Conservation (phyloP, 53 echinoderm and acorn worm genomes). For the Paracentrotus lividus region DNA sequence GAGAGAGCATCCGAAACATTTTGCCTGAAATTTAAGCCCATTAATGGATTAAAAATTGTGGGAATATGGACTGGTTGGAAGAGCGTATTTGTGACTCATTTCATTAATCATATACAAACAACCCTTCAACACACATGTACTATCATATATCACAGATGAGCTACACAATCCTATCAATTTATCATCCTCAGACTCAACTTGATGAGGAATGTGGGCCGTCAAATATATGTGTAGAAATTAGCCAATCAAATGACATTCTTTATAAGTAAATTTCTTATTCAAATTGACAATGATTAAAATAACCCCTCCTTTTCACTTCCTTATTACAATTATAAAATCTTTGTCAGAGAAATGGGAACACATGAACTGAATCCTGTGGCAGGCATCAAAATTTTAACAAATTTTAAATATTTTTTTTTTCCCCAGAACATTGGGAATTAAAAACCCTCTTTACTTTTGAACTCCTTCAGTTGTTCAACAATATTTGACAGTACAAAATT, state of each 20-base stretch:
- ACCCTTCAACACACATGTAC: conserved; percentile 17
- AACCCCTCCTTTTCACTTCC: too few species aligned
- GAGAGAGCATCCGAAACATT: neutral
- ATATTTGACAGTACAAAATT: too few species aligned
- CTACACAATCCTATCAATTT: conserved; percentile 28
- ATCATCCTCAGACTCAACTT: neutral
- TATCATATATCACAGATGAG: neutral
- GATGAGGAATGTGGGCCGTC: neutral
- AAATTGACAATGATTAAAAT: too few species aligned
- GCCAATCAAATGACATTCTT: neutral
- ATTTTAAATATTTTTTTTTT: too few species aligned
- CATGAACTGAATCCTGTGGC: neutral
- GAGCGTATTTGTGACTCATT: conserved; percentile 9
- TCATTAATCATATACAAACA: neutral
- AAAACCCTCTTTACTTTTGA: too few species aligned
- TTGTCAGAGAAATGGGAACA: neutral
- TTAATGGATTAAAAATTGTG: conserved; percentile 34
- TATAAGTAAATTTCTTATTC: neutral
- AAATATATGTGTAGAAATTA: neutral
- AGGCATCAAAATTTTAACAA: too few species aligned
- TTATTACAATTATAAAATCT: neutral
- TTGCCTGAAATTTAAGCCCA: conserved; percentile 9
- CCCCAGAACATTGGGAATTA: too few species aligned
- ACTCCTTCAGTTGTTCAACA: too few species aligned
- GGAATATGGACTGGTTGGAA: conserved; percentile 8